Evolutionary conservation across 2,113 vertebrate species (phyloP).

Genomic region (Salvelinus alpinus): DNA sequence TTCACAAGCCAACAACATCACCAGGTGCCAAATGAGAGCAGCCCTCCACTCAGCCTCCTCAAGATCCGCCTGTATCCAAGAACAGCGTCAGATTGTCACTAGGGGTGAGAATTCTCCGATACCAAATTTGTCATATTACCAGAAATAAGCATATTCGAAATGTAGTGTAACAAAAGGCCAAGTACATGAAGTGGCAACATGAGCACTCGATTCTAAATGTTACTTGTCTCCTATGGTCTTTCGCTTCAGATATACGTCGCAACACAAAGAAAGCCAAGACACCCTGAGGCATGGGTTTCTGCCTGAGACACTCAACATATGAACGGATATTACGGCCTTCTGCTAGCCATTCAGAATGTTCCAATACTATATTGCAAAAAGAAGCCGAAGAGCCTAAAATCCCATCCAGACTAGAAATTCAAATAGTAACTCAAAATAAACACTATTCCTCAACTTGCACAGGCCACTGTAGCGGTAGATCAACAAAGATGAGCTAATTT

Average conservation of each 20-base stretch:
- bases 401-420: neutral
- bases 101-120: neutral
- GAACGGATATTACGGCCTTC: slow-evolving; percentile 70
- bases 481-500: neutral
- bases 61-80: slow-evolving; percentile 14
- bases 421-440: neutral
- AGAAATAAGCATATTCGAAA: slow-evolving; percentile 18
- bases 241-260: slow-evolving; percentile 28
- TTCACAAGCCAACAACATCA: slow-evolving; percentile 43
- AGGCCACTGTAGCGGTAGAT: neutral
- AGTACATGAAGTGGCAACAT: slow-evolving; percentile 9
- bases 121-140: neutral
- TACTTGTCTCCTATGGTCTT: slow-evolving; percentile 5
- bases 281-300: slow-evolving; percentile 53
- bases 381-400: neutral
- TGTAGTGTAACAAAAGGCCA: slow-evolving; percentile 9
- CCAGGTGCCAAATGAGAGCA: slow-evolving; percentile 38
- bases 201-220: neutral
- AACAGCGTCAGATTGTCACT: neutral
- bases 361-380: slow-evolving; percentile 28
- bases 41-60: slow-evolving; percentile 33
- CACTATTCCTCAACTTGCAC: neutral
- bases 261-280: slow-evolving; percentile 25
- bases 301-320: slow-evolving; percentile 55
- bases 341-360: slow-evolving; percentile 28